Percentiles rank a stretch among this genome's conserved stretches.
phyloP scores from a whole-genome alignment of 1,140 invertebrate genomes.

The Ostrea denselamellosa region DNA sequence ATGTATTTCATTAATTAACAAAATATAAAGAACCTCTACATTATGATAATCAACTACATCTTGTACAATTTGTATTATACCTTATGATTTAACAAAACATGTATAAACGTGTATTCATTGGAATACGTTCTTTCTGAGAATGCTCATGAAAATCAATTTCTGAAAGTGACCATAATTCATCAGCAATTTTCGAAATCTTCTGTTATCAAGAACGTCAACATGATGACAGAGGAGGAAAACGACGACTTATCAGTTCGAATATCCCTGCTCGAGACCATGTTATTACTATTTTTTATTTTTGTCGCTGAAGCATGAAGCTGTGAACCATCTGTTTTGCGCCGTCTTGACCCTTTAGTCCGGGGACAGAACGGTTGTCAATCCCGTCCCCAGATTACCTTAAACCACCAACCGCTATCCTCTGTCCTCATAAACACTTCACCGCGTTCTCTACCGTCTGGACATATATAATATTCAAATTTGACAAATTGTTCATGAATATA shows the following conservation, averaged over 20 bases:
- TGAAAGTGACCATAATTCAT: no score
- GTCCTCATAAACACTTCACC: constrained; percentile 7
- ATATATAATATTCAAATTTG: constrained; percentile 34
- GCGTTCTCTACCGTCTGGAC: neutral
- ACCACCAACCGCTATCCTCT: constrained; percentile 7
- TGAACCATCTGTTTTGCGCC: constrained; percentile 8
- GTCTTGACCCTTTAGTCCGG: constrained; percentile 3
- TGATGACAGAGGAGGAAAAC: no score
- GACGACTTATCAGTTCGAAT: no score
- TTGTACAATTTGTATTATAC: no score
- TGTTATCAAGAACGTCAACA: no score
- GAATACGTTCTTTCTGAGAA: no score
- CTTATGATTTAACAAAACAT: no score
- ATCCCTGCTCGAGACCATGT: neutral
- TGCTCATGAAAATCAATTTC: no score
- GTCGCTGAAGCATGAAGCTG: neutral
- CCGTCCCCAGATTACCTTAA: constrained; percentile 11
- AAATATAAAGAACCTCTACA: neutral
- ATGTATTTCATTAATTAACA: neutral
- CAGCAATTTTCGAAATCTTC: no score
- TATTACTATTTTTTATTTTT: neutral
- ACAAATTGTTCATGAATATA: constrained; percentile 39
- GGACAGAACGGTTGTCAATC: neutral
- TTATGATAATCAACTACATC: neutral
- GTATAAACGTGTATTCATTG: no score